Evolutionary conservation across 2,797 vertebrate species (phyloP).

Genomic region (Discoglossus pictus): DNA sequence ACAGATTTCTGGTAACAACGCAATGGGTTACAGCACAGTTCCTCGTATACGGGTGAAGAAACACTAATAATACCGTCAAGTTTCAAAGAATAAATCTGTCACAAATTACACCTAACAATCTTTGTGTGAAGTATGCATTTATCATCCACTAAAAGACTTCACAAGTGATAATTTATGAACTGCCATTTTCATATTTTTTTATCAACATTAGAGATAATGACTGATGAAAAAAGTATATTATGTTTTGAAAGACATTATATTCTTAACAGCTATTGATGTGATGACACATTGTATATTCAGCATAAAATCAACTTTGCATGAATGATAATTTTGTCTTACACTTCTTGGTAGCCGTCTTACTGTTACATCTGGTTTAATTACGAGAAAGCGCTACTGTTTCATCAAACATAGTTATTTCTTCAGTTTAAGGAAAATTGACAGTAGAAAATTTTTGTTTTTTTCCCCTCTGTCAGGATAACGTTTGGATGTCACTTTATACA

Average conservation of each 20-base stretch:
- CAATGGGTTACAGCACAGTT: too few species aligned
- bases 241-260: constrained; percentile 1
- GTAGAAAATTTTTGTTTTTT: too few species aligned
- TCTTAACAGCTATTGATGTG: constrained; percentile 15
- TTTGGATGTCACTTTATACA: too few species aligned
- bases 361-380: too few species aligned
- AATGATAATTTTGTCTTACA: too few species aligned
- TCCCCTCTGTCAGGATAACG: too few species aligned
- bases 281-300: constrained; percentile 19
- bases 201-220: constrained; percentile 12
- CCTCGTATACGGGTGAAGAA: background rate
- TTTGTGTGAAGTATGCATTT: constrained; percentile 33
- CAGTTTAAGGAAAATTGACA: too few species aligned
- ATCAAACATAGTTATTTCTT: too few species aligned
- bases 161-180: constrained; percentile 53
- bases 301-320: background rate
- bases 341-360: too few species aligned
- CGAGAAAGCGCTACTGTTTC: too few species aligned
- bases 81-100: constrained; percentile 25
- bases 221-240: constrained; percentile 1
- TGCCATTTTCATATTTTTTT: constrained; percentile 20
- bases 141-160: constrained; percentile 35
- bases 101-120: background rate
- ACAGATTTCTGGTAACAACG: too few species aligned
- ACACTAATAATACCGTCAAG: background rate